These are phyloP conservation scores for Gnatocerus cornutus DNA, from an alignment of 2,888 invertebrate species.

Conservation along the genomic window DNA sequence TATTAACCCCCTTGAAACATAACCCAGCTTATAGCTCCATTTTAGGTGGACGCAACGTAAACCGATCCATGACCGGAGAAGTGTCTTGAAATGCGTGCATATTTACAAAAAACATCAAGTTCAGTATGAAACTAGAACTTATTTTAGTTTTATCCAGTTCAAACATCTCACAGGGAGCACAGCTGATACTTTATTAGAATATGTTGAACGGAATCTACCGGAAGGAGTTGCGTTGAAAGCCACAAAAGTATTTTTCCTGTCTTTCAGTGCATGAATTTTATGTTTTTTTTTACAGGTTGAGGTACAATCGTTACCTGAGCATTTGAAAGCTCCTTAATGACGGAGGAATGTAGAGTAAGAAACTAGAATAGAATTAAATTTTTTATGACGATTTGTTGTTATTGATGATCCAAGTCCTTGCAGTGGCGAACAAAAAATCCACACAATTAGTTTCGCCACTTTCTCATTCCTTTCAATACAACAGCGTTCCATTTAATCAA, in stretches of 20 bases:
- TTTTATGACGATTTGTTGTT: background rate
- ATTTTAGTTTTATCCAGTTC: slow-evolving; percentile 89
- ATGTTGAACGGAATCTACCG: slow-evolving; percentile 96
- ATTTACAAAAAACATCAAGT: slow-evolving; percentile 95
- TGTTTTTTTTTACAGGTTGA: slow-evolving; percentile 60
- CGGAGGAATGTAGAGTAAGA: background rate
- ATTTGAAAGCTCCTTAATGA: slow-evolving; percentile 52
- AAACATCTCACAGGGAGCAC: slow-evolving; percentile 95
- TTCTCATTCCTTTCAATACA: no score
- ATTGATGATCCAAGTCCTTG: no score
- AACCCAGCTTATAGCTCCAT: background rate
- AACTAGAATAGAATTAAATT: background rate
- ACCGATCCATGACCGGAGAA: slow-evolving; percentile 83
- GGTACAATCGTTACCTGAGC: slow-evolving; percentile 61
- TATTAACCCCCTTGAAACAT: slow-evolving; percentile 66
- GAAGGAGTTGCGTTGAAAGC: slow-evolving; percentile 97
- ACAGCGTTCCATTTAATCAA: no score
- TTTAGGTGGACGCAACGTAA: slow-evolving; percentile 84
- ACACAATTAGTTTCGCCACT: no score
- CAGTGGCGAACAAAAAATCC: no score
- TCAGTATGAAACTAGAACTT: slow-evolving; percentile 96
- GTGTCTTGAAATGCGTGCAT: slow-evolving; percentile 90
- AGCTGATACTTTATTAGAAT: slow-evolving; percentile 95
- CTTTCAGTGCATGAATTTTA: slow-evolving; percentile 13
- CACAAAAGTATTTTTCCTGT: slow-evolving; percentile 79